Evolutionary conservation across 2,888 invertebrate species (phyloP).

Genomic region (Mongoloraphidia duomilia): DNA sequence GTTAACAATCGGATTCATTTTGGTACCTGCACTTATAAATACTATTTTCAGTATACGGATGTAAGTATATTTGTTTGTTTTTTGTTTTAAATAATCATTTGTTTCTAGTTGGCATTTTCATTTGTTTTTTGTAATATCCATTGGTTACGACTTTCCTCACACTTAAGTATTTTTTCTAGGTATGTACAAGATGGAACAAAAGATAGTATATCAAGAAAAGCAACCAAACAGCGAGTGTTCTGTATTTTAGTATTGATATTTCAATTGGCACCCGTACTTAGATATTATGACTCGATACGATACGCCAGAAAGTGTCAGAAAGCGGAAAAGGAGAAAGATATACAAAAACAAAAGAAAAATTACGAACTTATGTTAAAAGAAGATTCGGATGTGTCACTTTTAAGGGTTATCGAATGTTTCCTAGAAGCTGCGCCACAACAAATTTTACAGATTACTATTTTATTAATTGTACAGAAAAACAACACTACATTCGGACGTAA

Average conservation of each 20-base stretch:
- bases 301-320: slow-evolving; percentile 52
- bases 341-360: slow-evolving; percentile 44
- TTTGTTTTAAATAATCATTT: neutral
- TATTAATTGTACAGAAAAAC: slow-evolving; percentile 39
- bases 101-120: neutral
- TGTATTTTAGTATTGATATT: slow-evolving; percentile 46
- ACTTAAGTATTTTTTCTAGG: slow-evolving; percentile 28
- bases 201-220: slow-evolving; percentile 40
- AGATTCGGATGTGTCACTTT: slow-evolving; percentile 63
- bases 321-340: slow-evolving; percentile 42
- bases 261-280: slow-evolving; percentile 58
- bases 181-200: slow-evolving; percentile 37
- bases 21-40: slow-evolving; percentile 60
- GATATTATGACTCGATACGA: slow-evolving; percentile 46
- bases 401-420: slow-evolving; percentile 67
- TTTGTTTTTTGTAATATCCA: neutral
- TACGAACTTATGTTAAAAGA: slow-evolving; percentile 63
- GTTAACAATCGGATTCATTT: slow-evolving; percentile 54
- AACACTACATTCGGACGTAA: slow-evolving; percentile 26
- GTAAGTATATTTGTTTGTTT: slow-evolving; percentile 32
- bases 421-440: slow-evolving; percentile 71
- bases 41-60: slow-evolving; percentile 59
- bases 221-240: slow-evolving; percentile 41
- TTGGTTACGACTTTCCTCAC: neutral
- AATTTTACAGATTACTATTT: slow-evolving; percentile 55